Percentiles rank a stretch among this genome's conserved stretches.
phyloP scores from a whole-genome alignment of 1,140 invertebrate genomes.

The Zaprionus gabonicus region DNA sequence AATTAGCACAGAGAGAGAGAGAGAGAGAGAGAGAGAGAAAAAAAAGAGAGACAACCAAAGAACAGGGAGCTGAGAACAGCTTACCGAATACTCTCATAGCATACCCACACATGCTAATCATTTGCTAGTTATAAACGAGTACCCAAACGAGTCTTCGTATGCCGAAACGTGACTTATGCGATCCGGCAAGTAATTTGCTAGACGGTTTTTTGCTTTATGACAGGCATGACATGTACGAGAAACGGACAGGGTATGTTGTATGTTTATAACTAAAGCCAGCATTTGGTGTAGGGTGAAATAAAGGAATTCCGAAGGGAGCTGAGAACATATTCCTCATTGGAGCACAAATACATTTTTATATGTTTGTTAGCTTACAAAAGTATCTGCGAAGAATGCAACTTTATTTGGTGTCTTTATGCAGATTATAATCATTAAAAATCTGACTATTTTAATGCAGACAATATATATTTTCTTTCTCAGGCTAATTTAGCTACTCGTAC shows the following conservation, averaged over 20 bases:
- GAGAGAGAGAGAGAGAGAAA: not conserved
- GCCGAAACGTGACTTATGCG: conserved; percentile 64
- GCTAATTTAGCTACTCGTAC: not conserved
- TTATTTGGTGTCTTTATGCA: too few species aligned
- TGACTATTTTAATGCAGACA: not conserved
- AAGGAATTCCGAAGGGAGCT: not conserved
- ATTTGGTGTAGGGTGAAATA: not conserved
- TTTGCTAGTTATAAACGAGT: conserved; percentile 42
- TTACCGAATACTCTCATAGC: not conserved
- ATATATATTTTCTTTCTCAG: not conserved
- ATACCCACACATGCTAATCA: conserved; percentile 58
- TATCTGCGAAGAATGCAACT: too few species aligned
- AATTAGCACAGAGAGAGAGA: conserved; percentile 38
- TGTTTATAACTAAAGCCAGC: not conserved
- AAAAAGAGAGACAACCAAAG: not conserved
- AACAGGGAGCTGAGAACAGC: not conserved
- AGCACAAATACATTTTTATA: not conserved
- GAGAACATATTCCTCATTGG: not conserved
- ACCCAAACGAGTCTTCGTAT: conserved; percentile 31
- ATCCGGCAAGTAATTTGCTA: conserved; percentile 15
- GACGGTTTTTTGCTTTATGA: conserved; percentile 13
- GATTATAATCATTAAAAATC: too few species aligned
- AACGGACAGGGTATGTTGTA: not conserved
- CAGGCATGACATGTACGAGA: conserved; percentile 26
- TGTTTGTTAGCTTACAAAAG: too few species aligned